phyloP scores from a whole-genome alignment of 2,888 invertebrate genomes.

The Altica lythri region DNA sequence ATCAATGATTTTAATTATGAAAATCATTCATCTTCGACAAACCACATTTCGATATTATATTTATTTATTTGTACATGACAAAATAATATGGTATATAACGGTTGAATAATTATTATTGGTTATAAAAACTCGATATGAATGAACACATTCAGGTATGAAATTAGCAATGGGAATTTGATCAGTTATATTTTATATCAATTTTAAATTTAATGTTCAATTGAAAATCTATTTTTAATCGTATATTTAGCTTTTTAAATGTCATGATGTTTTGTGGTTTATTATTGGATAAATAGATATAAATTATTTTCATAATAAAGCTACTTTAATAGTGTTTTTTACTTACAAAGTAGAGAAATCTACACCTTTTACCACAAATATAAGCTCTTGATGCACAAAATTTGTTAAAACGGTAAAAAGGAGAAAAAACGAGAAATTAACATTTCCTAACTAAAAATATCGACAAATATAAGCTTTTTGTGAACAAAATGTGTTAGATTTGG shows the following conservation, averaged over 20 bases:
- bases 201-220: slow-evolving; percentile 2
- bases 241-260: not conserved
- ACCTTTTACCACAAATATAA: too few relatives aligned
- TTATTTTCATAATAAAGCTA: too few relatives aligned
- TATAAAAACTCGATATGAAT: slow-evolving; percentile 14
- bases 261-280: slow-evolving; percentile 2
- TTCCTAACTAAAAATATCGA: too few relatives aligned
- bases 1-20: slow-evolving; percentile 36
- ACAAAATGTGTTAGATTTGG: too few relatives aligned
- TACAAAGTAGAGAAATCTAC: too few relatives aligned
- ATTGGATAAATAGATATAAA: too few relatives aligned
- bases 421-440: too few relatives aligned
- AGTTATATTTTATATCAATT: slow-evolving; percentile 7
- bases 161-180: slow-evolving; percentile 1
- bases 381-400: too few relatives aligned
- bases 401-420: too few relatives aligned
- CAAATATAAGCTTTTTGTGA: too few relatives aligned
- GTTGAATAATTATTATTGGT: not conserved
- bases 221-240: not conserved
- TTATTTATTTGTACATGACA: slow-evolving; percentile 17
- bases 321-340: too few relatives aligned
- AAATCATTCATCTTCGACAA: slow-evolving; percentile 36
- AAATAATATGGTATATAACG: slow-evolving; percentile 16
- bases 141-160: slow-evolving; percentile 15
- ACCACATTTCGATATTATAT: slow-evolving; percentile 26